A percentile compares a stretch with the other conserved stretches of the same genome.
phyloP scores from a whole-genome alignment of 2,113 vertebrate species.

The Heptranchias perlo region DNA sequence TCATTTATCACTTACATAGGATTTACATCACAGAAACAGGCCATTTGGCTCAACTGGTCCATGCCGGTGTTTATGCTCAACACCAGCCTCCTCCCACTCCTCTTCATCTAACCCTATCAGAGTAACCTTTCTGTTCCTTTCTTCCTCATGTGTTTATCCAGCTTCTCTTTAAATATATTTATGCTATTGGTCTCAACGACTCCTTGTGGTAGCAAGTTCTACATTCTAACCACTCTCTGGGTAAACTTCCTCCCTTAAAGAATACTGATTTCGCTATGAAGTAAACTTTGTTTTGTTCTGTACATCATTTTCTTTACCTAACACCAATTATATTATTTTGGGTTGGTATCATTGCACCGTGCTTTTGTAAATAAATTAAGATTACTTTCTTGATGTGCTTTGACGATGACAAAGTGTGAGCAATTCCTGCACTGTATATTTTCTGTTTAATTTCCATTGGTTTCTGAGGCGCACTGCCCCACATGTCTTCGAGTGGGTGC shows the following conservation, averaged over 20 bases:
- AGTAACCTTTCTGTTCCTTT: too few relatives aligned
- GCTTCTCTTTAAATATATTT: too few relatives aligned
- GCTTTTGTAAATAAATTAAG: not conserved
- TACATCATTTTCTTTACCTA: not conserved
- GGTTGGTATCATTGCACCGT: not conserved
- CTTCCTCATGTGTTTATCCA: too few relatives aligned
- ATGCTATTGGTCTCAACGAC: too few relatives aligned
- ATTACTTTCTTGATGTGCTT: not conserved
- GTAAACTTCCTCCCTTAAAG: not conserved
- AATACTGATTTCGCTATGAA: not conserved
- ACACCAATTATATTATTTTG: not conserved
- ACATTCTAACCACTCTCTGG: too few relatives aligned
- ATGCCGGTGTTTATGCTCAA: too few relatives aligned
- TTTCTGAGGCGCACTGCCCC: not conserved
- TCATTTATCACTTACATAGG: not conserved
- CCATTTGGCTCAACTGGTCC: too few relatives aligned
- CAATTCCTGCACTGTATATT: not conserved
- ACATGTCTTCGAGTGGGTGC: not conserved
- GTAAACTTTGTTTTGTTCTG: not conserved
- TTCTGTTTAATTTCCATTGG: not conserved
- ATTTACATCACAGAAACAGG: too few relatives aligned
- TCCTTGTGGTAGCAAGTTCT: too few relatives aligned
- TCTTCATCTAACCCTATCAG: too few relatives aligned
- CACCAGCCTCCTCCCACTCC: too few relatives aligned
- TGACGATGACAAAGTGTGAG: not conserved